Evolutionary conservation across 2,888 invertebrate species (phyloP), one percentile per base, ranked within the genome.

Genomic region (Elegia similella): DNA sequence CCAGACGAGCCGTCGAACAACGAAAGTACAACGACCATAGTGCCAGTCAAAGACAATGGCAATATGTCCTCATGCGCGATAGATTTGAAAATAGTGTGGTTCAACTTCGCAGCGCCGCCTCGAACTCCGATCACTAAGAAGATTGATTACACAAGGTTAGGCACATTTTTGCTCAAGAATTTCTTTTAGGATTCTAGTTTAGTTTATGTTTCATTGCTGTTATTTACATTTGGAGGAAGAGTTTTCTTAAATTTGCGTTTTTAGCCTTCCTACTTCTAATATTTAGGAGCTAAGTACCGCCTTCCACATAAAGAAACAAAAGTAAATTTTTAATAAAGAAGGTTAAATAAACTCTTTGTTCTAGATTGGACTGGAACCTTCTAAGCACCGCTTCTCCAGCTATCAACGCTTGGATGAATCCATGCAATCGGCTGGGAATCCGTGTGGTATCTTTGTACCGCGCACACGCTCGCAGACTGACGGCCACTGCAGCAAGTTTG

Each of bases 321-420:
- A 2, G 23, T 3, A 3, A 3, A 3, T 23, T 23, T 23, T 23
- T 23, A 23, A 5, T 23, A 23, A 2, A 23, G 34, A 10, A 34
- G 34, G 17, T 46, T 2, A 2, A 8, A 57, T 12, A 1, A 8
- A 47, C 55, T 34, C 10, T 29, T 44, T 8, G 17, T 57, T 67
- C 7, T 75, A 95, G 98, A 70, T 89, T 98, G 71, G 98, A 99
- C 85, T 99, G 99, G 98, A 99, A 99, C 88, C 89, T 99, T 57
- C 86, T 99, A 55, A 98, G 98, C 78, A 98, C 98, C 1, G 98
- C 98, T 6, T 98, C 98, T 0, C 98, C 99, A 0, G 98, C 98
- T 0, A 98, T 99, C 69, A 98, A 98, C 76, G 98, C 98, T 0
- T 99, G 99, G 99, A 95, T 99, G 95, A 98, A 98, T 92, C 98